Conservation (phyloP, 1,140 invertebrate genomes). For the Drosophila setifemur region DNA sequence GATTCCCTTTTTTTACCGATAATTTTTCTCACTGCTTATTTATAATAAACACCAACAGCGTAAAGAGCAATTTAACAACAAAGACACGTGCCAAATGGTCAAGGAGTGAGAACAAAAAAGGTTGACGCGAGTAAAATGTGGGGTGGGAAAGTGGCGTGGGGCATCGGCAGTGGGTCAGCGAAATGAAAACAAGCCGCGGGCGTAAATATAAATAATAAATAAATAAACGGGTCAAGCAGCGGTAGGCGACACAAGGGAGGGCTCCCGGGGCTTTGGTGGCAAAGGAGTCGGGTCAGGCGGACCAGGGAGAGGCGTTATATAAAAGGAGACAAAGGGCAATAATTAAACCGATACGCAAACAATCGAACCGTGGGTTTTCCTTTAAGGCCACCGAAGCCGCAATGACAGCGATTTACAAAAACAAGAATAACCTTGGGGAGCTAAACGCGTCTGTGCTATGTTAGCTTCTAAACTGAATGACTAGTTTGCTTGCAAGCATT, state of each 20-base stretch:
- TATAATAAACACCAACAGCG: neutral
- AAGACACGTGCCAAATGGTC: constrained; percentile 59
- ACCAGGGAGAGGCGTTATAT: neutral
- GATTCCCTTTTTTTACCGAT: too few species aligned
- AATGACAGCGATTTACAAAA: constrained; percentile 30
- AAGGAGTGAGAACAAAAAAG: neutral
- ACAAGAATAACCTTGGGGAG: too few species aligned
- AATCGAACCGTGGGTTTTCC: constrained; percentile 70
- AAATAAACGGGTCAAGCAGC: constrained; percentile 50
- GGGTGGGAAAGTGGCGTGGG: constrained; percentile 6
- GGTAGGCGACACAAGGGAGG: constrained; percentile 16
- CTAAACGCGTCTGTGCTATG: too few species aligned
- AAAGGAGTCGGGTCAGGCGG: neutral
- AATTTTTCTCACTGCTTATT: neutral
- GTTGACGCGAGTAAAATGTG: neutral
- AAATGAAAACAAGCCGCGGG: constrained; percentile 74
- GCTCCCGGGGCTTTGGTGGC: neutral
- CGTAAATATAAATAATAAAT: constrained; percentile 81
- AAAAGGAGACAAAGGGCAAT: constrained; percentile 53
- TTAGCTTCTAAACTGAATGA: too few species aligned
- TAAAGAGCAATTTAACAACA: constrained; percentile 73
- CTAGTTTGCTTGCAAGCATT: too few species aligned
- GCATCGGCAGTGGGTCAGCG: constrained; percentile 54
- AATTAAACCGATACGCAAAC: constrained; percentile 77
- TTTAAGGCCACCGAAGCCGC: constrained; percentile 53